phyloP scores from a whole-genome alignment of 2,797 vertebrate species.

The Cottoperca gobio region DNA sequence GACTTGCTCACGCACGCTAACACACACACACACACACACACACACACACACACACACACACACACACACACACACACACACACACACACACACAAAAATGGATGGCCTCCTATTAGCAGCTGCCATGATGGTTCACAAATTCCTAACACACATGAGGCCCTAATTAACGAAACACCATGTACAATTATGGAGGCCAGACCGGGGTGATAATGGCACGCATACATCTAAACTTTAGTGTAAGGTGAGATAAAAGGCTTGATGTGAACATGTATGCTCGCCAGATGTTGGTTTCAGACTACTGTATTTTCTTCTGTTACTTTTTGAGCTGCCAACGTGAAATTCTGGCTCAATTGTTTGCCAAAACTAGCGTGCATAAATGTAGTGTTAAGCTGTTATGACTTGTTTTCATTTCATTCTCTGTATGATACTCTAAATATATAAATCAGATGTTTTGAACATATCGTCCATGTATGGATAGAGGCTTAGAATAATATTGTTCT shows the following conservation, averaged over 20 bases:
- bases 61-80: constrained; percentile 10
- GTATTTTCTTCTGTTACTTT: constrained; percentile 12
- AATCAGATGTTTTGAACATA: constrained; percentile 10
- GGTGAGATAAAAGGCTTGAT: constrained; percentile 46
- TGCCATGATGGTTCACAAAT: constrained; percentile 61
- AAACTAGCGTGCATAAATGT: not conserved
- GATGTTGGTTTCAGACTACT: constrained; percentile 39
- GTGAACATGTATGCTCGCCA: constrained; percentile 42
- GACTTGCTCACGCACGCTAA: constrained; percentile 28
- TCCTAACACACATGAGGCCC: constrained; percentile 41
- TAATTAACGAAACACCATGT: constrained; percentile 69
- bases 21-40: not conserved
- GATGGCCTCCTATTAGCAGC: constrained; percentile 54
- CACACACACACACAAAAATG: constrained; percentile 23
- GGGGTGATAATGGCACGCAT: constrained; percentile 42
- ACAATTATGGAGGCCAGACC: constrained; percentile 58
- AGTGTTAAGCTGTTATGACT: not conserved
- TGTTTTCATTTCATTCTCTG: constrained; percentile 29
- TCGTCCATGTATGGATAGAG: not conserved
- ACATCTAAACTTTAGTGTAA: constrained; percentile 30
- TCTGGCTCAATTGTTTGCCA: constrained; percentile 17
- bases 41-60: not conserved
- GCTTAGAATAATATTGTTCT: constrained; percentile 31
- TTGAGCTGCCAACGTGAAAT: not conserved
- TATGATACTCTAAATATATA: constrained; percentile 7